These are phyloP conservation scores for Atherix ibis DNA, from an alignment of 2,888 invertebrate genomes.

Conservation along the genomic window DNA sequence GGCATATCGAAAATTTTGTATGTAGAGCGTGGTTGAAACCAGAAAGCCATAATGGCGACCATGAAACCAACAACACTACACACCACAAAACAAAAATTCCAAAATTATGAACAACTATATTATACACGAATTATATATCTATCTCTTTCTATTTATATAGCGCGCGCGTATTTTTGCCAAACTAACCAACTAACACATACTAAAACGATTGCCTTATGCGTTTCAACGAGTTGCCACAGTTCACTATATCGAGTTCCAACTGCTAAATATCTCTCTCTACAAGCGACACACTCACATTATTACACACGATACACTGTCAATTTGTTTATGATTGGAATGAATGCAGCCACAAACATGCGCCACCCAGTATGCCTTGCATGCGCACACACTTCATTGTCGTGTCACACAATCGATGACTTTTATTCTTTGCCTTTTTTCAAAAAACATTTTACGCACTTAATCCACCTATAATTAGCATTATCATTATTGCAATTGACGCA, in stretches of 20 bases:
- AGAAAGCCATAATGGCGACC: slow-evolving; percentile 74
- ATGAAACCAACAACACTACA: slow-evolving; percentile 10
- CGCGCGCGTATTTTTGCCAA: too few relatives aligned
- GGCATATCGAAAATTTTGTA: too few relatives aligned
- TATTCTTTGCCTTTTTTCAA: slow-evolving; percentile 22
- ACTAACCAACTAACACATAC: too few relatives aligned
- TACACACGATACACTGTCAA: slow-evolving; percentile 3
- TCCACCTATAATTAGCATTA: slow-evolving; percentile 16
- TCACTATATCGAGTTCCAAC: too few relatives aligned
- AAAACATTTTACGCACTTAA: slow-evolving; percentile 23
- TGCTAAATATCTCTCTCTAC: too few relatives aligned
- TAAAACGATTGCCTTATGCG: too few relatives aligned
- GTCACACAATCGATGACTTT: slow-evolving; percentile 12
- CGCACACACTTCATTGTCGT: slow-evolving; percentile 15
- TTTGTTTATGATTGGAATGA: slow-evolving; percentile 8
- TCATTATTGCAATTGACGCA: slow-evolving; percentile 18
- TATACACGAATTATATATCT: too few relatives aligned
- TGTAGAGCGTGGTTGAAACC: slow-evolving; percentile 56
- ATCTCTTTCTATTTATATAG: too few relatives aligned
- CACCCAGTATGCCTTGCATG: slow-evolving; percentile 15
- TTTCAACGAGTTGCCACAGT: too few relatives aligned
- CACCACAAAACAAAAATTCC: too few relatives aligned
- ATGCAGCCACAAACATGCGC: slow-evolving; percentile 14
- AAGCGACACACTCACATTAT: slow-evolving; percentile 1
- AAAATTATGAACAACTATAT: too few relatives aligned